Conservation (phyloP, 2,797 vertebrate species). For the Myiotriccus ornatus region DNA sequence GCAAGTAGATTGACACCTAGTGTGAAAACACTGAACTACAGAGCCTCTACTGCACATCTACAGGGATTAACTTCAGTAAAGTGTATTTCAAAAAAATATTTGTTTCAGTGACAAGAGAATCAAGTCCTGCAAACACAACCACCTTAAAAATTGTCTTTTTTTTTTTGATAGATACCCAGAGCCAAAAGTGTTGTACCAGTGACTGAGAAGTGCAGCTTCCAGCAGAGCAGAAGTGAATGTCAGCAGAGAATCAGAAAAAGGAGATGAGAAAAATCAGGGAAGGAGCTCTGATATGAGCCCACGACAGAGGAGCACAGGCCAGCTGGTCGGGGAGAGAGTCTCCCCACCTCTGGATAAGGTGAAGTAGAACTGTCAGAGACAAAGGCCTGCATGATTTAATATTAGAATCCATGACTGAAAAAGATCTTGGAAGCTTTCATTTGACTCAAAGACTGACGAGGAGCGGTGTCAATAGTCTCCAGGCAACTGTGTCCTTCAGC, state of each 20-base stretch:
- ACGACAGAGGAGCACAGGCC: not conserved
- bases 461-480: fast-evolving
- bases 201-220: not conserved
- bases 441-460: not conserved
- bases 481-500: not conserved
- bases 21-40: slow-evolving; percentile 63
- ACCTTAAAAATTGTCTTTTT: not conserved
- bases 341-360: not conserved
- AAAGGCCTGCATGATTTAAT: not conserved
- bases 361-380: not conserved
- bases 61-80: not conserved
- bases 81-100: not conserved
- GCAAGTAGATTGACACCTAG: slow-evolving; percentile 72
- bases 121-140: not conserved
- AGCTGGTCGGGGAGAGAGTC: not conserved
- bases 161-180: not conserved
- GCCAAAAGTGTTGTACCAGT: not conserved
- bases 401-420: not conserved
- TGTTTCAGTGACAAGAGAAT: not conserved
- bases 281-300: not conserved
- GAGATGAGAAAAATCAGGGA: not conserved
- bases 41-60: not conserved
- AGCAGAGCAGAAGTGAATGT: not conserved
- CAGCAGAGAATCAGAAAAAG: not conserved
- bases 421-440: not conserved